Evolutionary conservation across 2,113 vertebrate genomes (phyloP), one percentile per base, ranked within the genome.

Genomic region (Melozone crissalis): DNA sequence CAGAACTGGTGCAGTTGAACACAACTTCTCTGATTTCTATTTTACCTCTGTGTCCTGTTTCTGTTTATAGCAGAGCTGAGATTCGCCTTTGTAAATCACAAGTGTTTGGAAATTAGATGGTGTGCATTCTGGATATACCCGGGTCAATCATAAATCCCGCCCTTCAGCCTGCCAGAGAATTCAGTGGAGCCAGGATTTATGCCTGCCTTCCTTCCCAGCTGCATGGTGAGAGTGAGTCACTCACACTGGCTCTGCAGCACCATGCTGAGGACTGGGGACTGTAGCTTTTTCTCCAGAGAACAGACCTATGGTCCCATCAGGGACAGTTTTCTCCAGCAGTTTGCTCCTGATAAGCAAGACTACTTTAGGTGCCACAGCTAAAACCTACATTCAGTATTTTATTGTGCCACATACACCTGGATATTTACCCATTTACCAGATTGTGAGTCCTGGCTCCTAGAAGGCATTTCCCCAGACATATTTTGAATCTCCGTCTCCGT

Each of bases 71-170:
- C 39, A 23, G 35, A 24, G 30, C 17, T 77, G 19, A 58, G 11
- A 52, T 59, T 46, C 47, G 39, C 35, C 33, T 63, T 33, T 66
- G 30, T 66, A 71, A 76, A 80, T 44, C 51, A 51, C 10, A 54
- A 43, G 5, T 33, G 15, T 74, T 39, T 67, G 35, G 54, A 80
- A 69, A 82, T 31, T 26, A 75, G 22, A 7, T 15, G 6, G 9
- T 61, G n/a, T 84, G 46, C 68, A 63, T 77, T 85, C 47, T 63
- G 57, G 39, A 66, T 4, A 2, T 15, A 73, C 14, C 19, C 0
- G 1, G 26, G 13, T 65, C 37, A 67, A 6, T 58, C 72, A 52
- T n/a, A 85, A 86, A 74, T 41, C 6, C 0, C 1, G 0, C 4
- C 10, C n/a, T 68, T 49, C 54, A 80, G n/a, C 23, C 30, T 80